Conservation (phyloP, 2,888 invertebrate species). For the Pecten maximus region DNA sequence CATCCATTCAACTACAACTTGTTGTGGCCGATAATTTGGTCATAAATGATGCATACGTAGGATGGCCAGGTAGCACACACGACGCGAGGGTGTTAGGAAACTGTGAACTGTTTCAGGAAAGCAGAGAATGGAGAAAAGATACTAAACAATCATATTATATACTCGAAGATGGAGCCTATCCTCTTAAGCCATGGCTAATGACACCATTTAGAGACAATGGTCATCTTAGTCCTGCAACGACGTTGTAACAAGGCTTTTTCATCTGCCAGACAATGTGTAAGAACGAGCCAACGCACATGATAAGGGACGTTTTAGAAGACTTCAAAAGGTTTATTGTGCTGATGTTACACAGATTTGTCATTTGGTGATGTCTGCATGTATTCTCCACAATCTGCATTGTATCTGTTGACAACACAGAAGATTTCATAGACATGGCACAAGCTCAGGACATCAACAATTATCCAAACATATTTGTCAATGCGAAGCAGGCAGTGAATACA, state of each 20-base stretch:
- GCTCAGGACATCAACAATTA: too few species aligned
- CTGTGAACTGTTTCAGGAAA: slow-evolving; percentile 43
- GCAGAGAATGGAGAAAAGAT: slow-evolving; percentile 43
- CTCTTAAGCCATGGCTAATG: slow-evolving; percentile 50
- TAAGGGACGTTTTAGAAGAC: slow-evolving; percentile 53
- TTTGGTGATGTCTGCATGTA: slow-evolving; percentile 47
- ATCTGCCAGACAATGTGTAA: slow-evolving; percentile 50
- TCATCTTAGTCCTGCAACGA: slow-evolving; percentile 40
- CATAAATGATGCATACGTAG: slow-evolving; percentile 50
- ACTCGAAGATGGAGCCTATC: slow-evolving; percentile 54
- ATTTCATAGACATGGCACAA: too few species aligned
- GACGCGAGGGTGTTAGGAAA: slow-evolving; percentile 57
- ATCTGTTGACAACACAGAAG: too few species aligned
- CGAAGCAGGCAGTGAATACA: too few species aligned
- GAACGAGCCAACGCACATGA: slow-evolving; percentile 50
- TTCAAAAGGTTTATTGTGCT: slow-evolving; percentile 42
- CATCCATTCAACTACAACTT: slow-evolving; percentile 56
- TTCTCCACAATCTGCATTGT: slow-evolving; percentile 48
- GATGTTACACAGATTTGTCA: slow-evolving; percentile 27
- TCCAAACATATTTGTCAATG: too few species aligned
- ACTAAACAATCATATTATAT: slow-evolving; percentile 35
- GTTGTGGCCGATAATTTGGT: slow-evolving; percentile 49
- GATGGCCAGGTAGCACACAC: slow-evolving; percentile 56
- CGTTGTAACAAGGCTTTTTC: slow-evolving; percentile 52
- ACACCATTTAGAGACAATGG: slow-evolving; percentile 53